phyloP scores from a whole-genome alignment of 2,888 invertebrate species.

The Cybosia mesomella region DNA sequence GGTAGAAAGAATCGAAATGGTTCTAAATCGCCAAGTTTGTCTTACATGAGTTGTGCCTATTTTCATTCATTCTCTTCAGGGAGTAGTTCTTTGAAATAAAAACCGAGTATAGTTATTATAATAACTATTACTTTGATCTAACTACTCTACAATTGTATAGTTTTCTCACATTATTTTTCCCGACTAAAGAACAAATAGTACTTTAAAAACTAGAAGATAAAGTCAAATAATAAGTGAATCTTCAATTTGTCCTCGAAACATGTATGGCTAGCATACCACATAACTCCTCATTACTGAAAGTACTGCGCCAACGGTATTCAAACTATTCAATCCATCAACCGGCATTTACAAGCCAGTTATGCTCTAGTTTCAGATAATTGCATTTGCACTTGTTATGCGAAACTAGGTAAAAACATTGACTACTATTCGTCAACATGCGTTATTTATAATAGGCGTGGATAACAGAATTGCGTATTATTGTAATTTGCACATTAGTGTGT shows the following conservation, averaged over 20 bases:
- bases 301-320: conserved; percentile 45
- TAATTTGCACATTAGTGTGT: conserved; percentile 1
- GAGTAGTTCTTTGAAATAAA: no score
- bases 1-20: no score
- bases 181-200: background rate
- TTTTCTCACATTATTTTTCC: no score
- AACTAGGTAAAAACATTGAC: conserved; percentile 65
- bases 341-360: conserved; percentile 68
- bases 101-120: no score
- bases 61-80: no score
- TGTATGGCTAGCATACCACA: conserved; percentile 19
- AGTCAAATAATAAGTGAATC: background rate
- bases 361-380: conserved; percentile 76
- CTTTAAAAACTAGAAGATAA: background rate
- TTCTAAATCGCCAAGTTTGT: no score
- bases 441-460: conserved; percentile 71
- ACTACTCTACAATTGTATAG: no score
- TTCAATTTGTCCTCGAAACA: conserved; percentile 20
- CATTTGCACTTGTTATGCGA: conserved; percentile 75
- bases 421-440: conserved; percentile 62
- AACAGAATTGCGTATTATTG: conserved; percentile 49
- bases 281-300: conserved; percentile 21
- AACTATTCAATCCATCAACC: conserved; percentile 60
- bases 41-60: no score
- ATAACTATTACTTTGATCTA: no score